Conservation (phyloP, 2,888 invertebrate genomes). For the Ametastegia equiseti region DNA sequence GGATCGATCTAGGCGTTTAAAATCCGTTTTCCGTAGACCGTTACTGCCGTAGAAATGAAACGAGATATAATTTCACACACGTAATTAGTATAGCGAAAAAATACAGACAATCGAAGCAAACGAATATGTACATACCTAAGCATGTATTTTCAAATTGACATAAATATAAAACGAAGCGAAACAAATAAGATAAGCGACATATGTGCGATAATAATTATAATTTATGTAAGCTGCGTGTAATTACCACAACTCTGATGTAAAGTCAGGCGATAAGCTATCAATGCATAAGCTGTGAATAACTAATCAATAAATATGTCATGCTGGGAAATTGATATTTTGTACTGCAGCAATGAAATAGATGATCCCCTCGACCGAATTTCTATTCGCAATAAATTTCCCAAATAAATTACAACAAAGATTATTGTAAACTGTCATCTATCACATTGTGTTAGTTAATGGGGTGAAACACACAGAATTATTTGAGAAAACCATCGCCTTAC, state of each 20-base stretch:
- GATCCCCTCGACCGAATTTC: neutral
- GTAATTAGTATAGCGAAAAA: neutral
- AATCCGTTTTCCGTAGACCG: neutral
- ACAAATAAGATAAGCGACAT: conserved; percentile 30
- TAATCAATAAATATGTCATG: conserved; percentile 19
- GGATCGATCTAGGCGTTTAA: neutral
- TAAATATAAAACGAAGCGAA: neutral
- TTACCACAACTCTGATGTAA: neutral
- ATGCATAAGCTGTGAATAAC: conserved; percentile 35
- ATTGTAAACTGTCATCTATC: too few relatives aligned
- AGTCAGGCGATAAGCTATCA: conserved; percentile 30
- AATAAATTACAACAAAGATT: neutral
- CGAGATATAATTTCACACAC: neutral
- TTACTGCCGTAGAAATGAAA: neutral
- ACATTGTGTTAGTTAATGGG: neutral
- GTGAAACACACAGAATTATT: neutral
- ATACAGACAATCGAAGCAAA: neutral
- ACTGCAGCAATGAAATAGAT: neutral
- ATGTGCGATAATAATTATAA: conserved; percentile 25
- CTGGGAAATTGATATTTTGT: neutral
- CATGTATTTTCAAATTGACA: neutral
- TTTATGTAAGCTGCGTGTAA: conserved; percentile 15
- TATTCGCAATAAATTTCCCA: neutral
- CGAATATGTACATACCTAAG: neutral
- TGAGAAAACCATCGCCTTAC: conserved; percentile 39